A percentile compares a stretch with the other conserved stretches of the same genome.
Conservation (phyloP, 2,888 invertebrate species). For the Spodoptera exigua region DNA sequence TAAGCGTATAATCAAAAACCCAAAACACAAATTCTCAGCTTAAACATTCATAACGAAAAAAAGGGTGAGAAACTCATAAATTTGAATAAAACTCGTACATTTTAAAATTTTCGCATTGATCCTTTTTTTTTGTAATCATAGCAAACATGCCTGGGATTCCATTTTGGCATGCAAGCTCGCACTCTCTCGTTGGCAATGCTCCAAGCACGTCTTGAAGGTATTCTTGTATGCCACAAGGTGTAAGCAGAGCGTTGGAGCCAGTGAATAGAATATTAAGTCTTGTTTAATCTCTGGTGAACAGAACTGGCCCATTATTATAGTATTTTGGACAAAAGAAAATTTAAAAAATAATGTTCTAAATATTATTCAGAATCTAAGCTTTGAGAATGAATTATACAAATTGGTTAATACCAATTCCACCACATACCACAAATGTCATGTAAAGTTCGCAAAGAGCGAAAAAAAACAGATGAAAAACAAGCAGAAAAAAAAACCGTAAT, state of each 20-base stretch:
- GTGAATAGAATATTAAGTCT: slow-evolving; percentile 48
- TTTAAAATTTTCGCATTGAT: slow-evolving; percentile 61
- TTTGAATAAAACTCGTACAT: slow-evolving; percentile 59
- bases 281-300: slow-evolving; percentile 21
- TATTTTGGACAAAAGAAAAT: too few relatives aligned
- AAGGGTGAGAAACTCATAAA: slow-evolving; percentile 39
- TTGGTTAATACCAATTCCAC: too few relatives aligned
- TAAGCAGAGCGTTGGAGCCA: slow-evolving; percentile 42
- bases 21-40: slow-evolving; percentile 1
- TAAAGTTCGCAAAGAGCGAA: too few relatives aligned
- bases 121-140: slow-evolving; percentile 63
- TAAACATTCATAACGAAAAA: slow-evolving; percentile 16
- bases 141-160: slow-evolving; percentile 68
- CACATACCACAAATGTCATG: too few relatives aligned
- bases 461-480: too few relatives aligned
- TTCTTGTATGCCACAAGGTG: slow-evolving; percentile 61
- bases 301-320: neutral
- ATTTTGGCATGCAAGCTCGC: slow-evolving; percentile 75
- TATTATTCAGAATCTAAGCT: too few relatives aligned
- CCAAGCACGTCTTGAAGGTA: slow-evolving; percentile 69
- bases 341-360: too few relatives aligned
- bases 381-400: too few relatives aligned
- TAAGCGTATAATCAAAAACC: neutral
- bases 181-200: slow-evolving; percentile 68
- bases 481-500: too few relatives aligned